Percentiles rank a stretch among this genome's conserved stretches.
Conservation (phyloP, 1,140 invertebrate genomes). For the Trachelipus rathkii region DNA sequence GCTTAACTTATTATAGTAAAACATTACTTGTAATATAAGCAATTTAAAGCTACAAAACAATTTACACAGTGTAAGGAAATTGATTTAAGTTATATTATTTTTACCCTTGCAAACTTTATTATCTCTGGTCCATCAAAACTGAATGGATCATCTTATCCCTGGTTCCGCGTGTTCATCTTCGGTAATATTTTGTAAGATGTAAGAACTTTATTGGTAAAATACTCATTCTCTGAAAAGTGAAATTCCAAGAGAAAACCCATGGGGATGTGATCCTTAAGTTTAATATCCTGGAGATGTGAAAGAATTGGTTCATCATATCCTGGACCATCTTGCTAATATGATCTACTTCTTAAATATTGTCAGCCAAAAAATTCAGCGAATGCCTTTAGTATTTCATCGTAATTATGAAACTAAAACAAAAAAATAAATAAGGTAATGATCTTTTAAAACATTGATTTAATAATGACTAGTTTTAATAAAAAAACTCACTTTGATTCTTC, state of each 20-base stretch:
- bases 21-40: too few relatives aligned
- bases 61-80: too few relatives aligned
- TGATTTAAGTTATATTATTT: too few relatives aligned
- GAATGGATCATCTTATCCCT: constrained; percentile 87
- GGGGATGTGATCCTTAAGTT: constrained; percentile 87
- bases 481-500: too few relatives aligned
- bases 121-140: constrained; percentile 97
- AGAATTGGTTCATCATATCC: constrained; percentile 92
- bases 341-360: constrained; percentile 94
- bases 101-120: too few relatives aligned
- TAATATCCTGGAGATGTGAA: constrained; percentile 84
- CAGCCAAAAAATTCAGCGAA: constrained; percentile 96
- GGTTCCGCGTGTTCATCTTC: constrained; percentile 84
- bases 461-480: too few relatives aligned
- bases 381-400: constrained; percentile 67
- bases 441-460: too few relatives aligned
- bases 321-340: constrained; percentile 77
- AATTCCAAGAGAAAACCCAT: constrained; percentile 87
- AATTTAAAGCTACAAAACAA: too few relatives aligned
- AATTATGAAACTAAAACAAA: constrained; percentile 35
- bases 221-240: constrained; percentile 91
- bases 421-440: too few relatives aligned
- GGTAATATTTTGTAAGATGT: constrained; percentile 96
- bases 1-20: too few relatives aligned
- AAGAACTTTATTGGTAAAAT: constrained; percentile 88